Percentiles rank a stretch among this genome's conserved stretches.
These are phyloP conservation scores for Heliconius charithonia DNA, from an alignment of 2,888 invertebrate genomes.

Conservation along the genomic window DNA sequence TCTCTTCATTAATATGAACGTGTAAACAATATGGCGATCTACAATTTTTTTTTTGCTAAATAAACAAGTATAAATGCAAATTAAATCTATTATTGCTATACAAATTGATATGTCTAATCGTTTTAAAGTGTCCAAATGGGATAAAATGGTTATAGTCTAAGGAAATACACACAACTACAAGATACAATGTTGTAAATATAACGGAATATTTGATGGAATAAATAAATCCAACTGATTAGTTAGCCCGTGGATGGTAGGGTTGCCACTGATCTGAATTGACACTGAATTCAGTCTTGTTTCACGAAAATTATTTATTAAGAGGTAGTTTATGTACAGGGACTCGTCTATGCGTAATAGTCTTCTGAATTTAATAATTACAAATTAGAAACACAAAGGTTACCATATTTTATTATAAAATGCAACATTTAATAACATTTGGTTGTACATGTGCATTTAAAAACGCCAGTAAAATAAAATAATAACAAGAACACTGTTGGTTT, in stretches of 20 bases:
- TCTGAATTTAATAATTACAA: conserved; percentile 16
- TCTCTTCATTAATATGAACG: neutral
- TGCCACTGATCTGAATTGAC: conserved; percentile 78
- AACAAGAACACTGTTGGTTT: neutral
- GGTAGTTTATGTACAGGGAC: conserved; percentile 75
- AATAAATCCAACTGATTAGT: conserved; percentile 20
- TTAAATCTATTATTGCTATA: conserved; percentile 24
- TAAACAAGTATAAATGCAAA: conserved; percentile 11
- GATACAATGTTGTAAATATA: conserved; percentile 15
- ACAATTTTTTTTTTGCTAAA: neutral
- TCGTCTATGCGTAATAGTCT: conserved; percentile 44
- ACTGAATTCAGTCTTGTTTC: conserved; percentile 82
- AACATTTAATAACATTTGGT: too few species aligned
- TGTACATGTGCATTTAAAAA: too few species aligned
- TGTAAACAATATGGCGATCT: conserved; percentile 16
- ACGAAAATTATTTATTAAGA: conserved; percentile 67
- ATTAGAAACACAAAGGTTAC: neutral
- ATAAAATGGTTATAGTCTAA: conserved; percentile 24
- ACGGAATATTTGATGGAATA: conserved; percentile 22
- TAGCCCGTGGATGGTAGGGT: conserved; percentile 43
- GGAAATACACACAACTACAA: conserved; percentile 23
- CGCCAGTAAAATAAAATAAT: neutral
- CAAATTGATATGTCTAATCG: conserved; percentile 49
- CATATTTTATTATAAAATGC: too few species aligned
- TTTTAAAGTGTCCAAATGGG: conserved; percentile 27